Evolutionary conservation across 1,140 invertebrate species (phyloP).

Genomic region (Lucilia cuprina): DNA sequence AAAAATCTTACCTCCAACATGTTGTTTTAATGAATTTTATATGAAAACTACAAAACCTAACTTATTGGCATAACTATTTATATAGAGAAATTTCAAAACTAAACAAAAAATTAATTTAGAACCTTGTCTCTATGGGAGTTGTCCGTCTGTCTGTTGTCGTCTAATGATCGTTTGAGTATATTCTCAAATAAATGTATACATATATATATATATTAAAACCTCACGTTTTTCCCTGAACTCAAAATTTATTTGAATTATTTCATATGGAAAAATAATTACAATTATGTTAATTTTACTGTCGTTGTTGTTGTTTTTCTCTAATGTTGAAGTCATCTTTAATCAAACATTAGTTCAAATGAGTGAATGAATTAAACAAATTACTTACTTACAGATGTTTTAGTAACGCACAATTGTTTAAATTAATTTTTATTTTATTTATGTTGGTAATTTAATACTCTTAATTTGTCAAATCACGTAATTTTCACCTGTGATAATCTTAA

Average conservation of each 20-base stretch:
- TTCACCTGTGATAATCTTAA: slow-evolving; percentile 6
- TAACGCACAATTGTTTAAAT: slow-evolving; percentile 21
- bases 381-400: not conserved
- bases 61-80: slow-evolving; percentile 1
- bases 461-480: slow-evolving; percentile 29
- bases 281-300: not conserved
- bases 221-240: slow-evolving; percentile 34
- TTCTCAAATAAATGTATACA: too few species aligned
- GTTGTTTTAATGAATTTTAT: not conserved
- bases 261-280: slow-evolving; percentile 23
- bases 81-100: not conserved
- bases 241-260: slow-evolving; percentile 20
- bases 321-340: not conserved
- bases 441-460: slow-evolving; percentile 3
- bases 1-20: not conserved
- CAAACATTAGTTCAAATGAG: not conserved
- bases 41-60: not conserved
- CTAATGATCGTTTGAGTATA: too few species aligned
- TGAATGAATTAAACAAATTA: not conserved
- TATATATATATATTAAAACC: too few species aligned
- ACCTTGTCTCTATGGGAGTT: not conserved
- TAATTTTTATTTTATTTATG: not conserved
- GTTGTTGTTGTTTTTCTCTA: not conserved
- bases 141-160: too few species aligned
- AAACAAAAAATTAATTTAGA: not conserved